Conservation (phyloP, 1,140 invertebrate species). For the Musca domestica region DNA sequence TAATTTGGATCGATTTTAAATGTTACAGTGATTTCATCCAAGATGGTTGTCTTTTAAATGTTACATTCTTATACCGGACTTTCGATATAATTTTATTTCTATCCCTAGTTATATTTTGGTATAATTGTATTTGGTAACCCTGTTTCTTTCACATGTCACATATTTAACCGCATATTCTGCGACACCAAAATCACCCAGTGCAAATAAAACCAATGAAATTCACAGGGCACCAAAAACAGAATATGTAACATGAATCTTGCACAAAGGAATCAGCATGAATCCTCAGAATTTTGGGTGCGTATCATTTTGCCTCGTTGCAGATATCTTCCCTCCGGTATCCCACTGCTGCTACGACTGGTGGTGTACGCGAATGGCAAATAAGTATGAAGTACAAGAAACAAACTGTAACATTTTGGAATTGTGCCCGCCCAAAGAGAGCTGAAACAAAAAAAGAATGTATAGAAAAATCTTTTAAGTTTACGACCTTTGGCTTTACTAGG, state of each 20-base stretch:
- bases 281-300: not conserved
- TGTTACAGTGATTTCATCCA: too few species aligned
- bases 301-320: too few species aligned
- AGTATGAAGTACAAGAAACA: too few species aligned
- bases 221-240: not conserved
- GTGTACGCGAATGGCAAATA: too few species aligned
- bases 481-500: not conserved
- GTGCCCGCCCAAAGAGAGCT: not conserved
- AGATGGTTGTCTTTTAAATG: too few species aligned
- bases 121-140: too few species aligned
- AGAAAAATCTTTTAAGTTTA: conserved; percentile 16
- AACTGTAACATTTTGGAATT: conserved; percentile 14
- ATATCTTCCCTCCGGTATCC: too few species aligned
- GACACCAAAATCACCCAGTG: not conserved
- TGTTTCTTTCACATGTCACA: not conserved
- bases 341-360: too few species aligned
- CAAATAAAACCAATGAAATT: not conserved
- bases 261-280: conserved; percentile 4
- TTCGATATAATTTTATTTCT: too few species aligned
- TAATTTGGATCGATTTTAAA: too few species aligned
- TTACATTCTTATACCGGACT: too few species aligned
- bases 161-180: not conserved
- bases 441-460: not conserved
- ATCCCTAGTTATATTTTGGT: too few species aligned
- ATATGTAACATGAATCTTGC: not conserved